Evolutionary conservation across 2,888 invertebrate genomes (phyloP), one percentile per base, ranked within the genome.

Genomic region (Leucophora obtusa): DNA sequence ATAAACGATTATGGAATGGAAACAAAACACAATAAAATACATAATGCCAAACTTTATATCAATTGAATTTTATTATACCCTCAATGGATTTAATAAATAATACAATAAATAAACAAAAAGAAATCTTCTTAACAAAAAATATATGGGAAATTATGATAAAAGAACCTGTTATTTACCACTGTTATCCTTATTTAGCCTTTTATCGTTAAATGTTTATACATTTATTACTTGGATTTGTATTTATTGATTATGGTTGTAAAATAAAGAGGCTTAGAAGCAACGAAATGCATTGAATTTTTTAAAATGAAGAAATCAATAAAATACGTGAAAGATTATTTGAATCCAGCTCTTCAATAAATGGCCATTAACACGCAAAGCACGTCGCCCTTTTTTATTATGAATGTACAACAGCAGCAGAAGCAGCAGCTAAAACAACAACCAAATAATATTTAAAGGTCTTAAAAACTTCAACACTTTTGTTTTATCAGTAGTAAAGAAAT

Each of bases 241-340:
- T 72, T 68, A 71, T 80, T 62, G 50, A 56, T 72, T 72, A 69
- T 72, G 60, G 28, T 51, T 66, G 59, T 62, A 56, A 79, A 62
- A 75, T 69, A 80, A 72, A 80, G 76, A 76, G 63, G 68, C 68
- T 76, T 76, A 68, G 63, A 53, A 47, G 35, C 75, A 72, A 47
- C 53, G 68, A 59, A 76, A 76, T 69, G 76, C 76, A 76, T 80
- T 72, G 80, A 69, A 72, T 65, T 63, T 54, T 65, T 65, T 69
- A 59, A 76, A 80, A 80, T 72, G 68, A 72, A 80, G 80, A 76
- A 80, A 80, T 80, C 75, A 80, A 80, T 80, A 80, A 76, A 76
- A 72, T 80, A 80, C 76, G 76, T 80, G 80, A 80, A 80, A 76
- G 80, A 76, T 80, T 80, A 80, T 80, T 72, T 72, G 60, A 75